Conservation (phyloP, 2,797 vertebrate genomes). For the Neomorphus geoffroyi region DNA sequence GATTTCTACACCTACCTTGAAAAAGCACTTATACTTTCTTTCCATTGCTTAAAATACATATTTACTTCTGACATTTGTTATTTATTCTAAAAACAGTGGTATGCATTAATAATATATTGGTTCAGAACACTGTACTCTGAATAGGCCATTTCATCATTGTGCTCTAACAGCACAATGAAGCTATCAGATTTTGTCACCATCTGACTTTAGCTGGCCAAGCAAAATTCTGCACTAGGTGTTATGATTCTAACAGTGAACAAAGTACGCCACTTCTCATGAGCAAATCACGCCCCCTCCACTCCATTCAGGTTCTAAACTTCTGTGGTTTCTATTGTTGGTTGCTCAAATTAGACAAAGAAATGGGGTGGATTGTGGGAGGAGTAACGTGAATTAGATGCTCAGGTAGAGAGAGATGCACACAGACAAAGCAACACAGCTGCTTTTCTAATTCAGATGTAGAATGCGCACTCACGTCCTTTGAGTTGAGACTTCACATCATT, state of each 20-base stretch:
- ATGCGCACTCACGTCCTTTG: conserved; percentile 52
- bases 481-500: conserved; percentile 49
- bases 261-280: not conserved
- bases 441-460: conserved; percentile 22
- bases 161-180: not conserved
- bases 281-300: not conserved
- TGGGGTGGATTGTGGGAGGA: conserved; percentile 68
- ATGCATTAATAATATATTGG: conserved; percentile 21
- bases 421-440: conserved; percentile 74
- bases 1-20: conserved; percentile 14
- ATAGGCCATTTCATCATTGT: not conserved
- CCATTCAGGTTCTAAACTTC: conserved; percentile 5
- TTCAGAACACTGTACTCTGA: not conserved
- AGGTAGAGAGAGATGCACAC: conserved; percentile 51
- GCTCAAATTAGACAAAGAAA: conserved; percentile 63
- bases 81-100: conserved; percentile 15
- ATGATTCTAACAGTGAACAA: not conserved
- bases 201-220: not conserved
- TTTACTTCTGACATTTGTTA: conserved; percentile 9
- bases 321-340: conserved; percentile 14
- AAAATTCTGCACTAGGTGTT: not conserved
- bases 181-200: not conserved
- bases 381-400: conserved; percentile 59
- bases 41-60: conserved; percentile 18
- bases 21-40: conserved; percentile 3